Conservation (phyloP, 2,888 invertebrate genomes). For the Polyploca ridens region DNA sequence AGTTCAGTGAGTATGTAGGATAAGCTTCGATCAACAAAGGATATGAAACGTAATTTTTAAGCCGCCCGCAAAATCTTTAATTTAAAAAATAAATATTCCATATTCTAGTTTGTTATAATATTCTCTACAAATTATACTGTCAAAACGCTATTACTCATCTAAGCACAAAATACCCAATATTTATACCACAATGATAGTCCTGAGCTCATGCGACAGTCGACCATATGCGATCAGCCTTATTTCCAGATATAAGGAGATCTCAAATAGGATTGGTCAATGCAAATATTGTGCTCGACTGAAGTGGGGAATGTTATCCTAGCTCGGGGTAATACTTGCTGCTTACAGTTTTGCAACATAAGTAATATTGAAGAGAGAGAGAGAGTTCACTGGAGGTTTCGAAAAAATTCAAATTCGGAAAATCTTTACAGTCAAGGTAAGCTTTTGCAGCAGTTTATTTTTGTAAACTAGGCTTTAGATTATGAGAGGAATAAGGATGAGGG, state of each 20-base stretch:
- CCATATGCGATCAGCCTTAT: conserved; percentile 23
- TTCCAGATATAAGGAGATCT: conserved; percentile 41
- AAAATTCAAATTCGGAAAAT: not conserved
- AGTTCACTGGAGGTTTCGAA: not conserved
- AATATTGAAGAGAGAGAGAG: conserved; percentile 6
- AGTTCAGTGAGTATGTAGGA: no score
- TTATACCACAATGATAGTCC: no score
- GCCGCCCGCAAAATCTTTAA: no score
- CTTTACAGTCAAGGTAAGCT: not conserved
- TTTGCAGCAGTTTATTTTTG: not conserved
- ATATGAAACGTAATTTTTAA: no score
- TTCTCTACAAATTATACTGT: no score
- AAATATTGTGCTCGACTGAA: conserved; percentile 41
- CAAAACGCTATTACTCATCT: no score
- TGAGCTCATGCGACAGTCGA: not conserved
- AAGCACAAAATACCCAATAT: no score
- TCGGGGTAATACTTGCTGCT: conserved; percentile 9
- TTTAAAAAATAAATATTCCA: no score
- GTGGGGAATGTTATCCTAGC: conserved; percentile 16
- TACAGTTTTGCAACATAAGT: conserved; percentile 11
- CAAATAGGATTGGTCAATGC: conserved; percentile 43
- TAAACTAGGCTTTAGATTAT: not conserved
- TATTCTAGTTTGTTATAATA: no score
- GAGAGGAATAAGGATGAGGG: not conserved
- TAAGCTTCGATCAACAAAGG: no score